Conservation (phyloP, 53 echinoderm and acorn worm genomes). For the Mesocentrotus franciscanus region DNA sequence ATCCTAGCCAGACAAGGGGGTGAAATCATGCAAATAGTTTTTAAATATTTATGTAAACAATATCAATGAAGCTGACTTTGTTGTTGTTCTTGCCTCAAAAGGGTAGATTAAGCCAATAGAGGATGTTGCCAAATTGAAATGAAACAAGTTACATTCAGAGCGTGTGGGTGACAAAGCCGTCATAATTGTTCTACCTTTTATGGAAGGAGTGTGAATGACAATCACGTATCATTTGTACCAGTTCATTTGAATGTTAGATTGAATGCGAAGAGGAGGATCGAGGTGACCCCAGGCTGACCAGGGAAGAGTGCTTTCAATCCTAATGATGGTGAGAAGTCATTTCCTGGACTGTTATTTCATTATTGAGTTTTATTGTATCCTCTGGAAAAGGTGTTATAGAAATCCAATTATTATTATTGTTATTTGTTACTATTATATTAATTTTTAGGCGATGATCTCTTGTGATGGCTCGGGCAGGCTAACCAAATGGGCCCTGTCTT, state of each 20-base stretch:
- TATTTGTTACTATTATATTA: background rate
- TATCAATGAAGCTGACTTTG: constrained; percentile 51
- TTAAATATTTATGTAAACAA: constrained; percentile 45
- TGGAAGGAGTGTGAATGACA: background rate
- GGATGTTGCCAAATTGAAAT: background rate
- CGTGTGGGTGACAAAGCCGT: background rate
- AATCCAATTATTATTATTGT: too few species aligned
- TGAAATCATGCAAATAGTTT: constrained; percentile 51
- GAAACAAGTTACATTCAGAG: constrained; percentile 21
- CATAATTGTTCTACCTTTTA: background rate
- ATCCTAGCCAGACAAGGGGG: constrained; percentile 22
- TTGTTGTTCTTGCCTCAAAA: constrained; percentile 25
- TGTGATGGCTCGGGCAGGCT: background rate
- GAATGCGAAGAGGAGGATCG: background rate
- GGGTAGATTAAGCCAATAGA: constrained; percentile 16
- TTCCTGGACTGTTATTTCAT: background rate
- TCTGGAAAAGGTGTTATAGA: too few species aligned
- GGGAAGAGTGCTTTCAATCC: background rate
- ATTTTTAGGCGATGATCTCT: background rate
- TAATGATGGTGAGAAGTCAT: background rate
- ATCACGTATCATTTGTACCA: constrained; percentile 19
- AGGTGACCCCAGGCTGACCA: background rate
- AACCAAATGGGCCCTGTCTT: background rate
- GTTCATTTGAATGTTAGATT: background rate
- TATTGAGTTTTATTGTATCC: background rate